A percentile compares a stretch with the other conserved stretches of the same genome.
phyloP scores from a whole-genome alignment of 1,140 invertebrate species.

The Ostrea edulis region DNA sequence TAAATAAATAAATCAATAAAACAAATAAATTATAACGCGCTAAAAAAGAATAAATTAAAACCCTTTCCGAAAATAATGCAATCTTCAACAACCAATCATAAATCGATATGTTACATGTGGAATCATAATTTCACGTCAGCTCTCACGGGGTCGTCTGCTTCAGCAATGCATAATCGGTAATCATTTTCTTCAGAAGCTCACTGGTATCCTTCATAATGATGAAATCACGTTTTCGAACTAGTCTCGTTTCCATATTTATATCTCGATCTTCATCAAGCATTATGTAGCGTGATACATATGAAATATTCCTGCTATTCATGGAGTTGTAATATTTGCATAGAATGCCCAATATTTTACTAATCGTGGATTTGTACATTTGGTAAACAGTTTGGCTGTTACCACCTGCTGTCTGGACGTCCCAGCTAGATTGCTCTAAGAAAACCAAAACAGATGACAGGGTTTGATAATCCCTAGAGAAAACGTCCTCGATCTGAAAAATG shows the following conservation, averaged over 20 bases:
- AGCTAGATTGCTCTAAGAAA: constrained; percentile 1
- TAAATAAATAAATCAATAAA: background rate
- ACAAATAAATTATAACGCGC: background rate
- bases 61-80: background rate
- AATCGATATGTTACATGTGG: background rate
- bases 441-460: background rate
- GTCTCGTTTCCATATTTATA: background rate
- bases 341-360: constrained; percentile 27
- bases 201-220: background rate
- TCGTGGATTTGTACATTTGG: constrained; percentile 12
- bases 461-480: background rate
- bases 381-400: background rate
- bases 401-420: background rate
- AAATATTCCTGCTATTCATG: background rate
- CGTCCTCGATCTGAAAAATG: background rate
- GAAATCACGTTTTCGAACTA: constrained; percentile 3
- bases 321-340: constrained; percentile 17
- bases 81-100: background rate
- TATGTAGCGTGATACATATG: background rate
- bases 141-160: background rate
- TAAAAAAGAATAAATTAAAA: background rate
- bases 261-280: background rate
- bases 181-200: constrained; percentile 11
- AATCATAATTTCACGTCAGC: background rate
- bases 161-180: background rate